Conservation (phyloP, 2,888 invertebrate genomes). For the Bugula neritina region DNA sequence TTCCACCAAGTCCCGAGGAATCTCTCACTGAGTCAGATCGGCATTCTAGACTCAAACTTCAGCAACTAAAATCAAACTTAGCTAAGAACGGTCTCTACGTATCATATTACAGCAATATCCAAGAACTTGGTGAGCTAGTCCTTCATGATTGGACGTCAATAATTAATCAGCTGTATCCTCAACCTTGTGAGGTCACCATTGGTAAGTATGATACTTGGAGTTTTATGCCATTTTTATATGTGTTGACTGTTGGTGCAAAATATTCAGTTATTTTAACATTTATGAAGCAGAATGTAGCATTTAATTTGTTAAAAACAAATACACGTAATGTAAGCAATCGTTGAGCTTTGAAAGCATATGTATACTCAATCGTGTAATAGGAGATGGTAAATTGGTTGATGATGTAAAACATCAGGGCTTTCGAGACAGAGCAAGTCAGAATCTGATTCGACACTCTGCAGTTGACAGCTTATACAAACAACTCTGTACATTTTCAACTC, state of each 20-base stretch:
- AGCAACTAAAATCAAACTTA: slow-evolving; percentile 45
- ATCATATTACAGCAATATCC: slow-evolving; percentile 44
- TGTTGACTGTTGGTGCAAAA: too few relatives aligned
- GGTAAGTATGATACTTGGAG: slow-evolving; percentile 22
- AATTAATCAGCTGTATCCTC: slow-evolving; percentile 43
- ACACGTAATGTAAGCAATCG: too few relatives aligned
- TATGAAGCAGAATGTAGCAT: too few relatives aligned
- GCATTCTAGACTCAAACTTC: slow-evolving; percentile 39
- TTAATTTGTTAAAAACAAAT: too few relatives aligned
- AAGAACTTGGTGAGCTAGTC: slow-evolving; percentile 43
- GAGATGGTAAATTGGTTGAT: neutral
- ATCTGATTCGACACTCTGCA: neutral
- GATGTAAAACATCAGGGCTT: neutral
- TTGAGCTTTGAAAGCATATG: too few relatives aligned
- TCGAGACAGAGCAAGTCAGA: neutral
- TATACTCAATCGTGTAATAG: neutral
- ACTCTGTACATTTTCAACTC: neutral
- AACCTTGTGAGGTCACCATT: slow-evolving; percentile 34
- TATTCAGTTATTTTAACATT: too few relatives aligned
- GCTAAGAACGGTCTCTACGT: slow-evolving; percentile 48
- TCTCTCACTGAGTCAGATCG: slow-evolving; percentile 35
- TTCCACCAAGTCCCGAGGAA: slow-evolving; percentile 33
- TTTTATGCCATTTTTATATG: neutral
- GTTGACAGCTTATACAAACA: neutral
- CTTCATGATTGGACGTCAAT: slow-evolving; percentile 44